Evolutionary conservation across 2,888 invertebrate genomes (phyloP).

Genomic region (Blastobasis lacticolella): DNA sequence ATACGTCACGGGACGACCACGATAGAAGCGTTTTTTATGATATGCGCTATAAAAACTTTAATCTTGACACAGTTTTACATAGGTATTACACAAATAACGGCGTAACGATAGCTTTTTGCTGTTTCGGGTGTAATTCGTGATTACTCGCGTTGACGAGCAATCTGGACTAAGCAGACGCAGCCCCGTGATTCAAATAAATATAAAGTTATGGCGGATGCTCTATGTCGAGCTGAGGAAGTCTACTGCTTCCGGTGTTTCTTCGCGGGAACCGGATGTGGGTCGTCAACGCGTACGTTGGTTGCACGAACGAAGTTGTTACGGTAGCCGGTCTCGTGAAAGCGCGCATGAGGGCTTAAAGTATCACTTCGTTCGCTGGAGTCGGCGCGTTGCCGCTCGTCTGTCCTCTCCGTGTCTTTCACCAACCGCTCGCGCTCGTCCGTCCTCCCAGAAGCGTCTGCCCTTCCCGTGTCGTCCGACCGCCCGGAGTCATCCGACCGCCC

Average conservation of each 20-base stretch:
- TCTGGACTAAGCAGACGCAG: background rate
- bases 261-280: conserved; percentile 27
- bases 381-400: conserved; percentile 24
- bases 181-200: background rate
- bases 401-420: conserved; percentile 21
- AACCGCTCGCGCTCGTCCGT: conserved; percentile 22
- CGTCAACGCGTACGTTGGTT: conserved; percentile 46
- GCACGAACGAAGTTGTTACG: conserved; percentile 50
- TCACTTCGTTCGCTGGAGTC: conserved; percentile 33
- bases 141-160: background rate
- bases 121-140: background rate
- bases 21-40: background rate
- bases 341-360: conserved; percentile 45
- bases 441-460: conserved; percentile 8
- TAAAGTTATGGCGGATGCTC: conserved; percentile 3
- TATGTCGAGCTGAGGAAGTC: background rate
- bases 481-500: conserved; percentile 24
- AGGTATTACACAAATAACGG: background rate
- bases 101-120: background rate
- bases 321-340: conserved; percentile 46
- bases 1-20: conserved; percentile 34
- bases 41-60: background rate
- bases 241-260: background rate
- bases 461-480: conserved; percentile 17
- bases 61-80: background rate